phyloP scores from a whole-genome alignment of 2,888 invertebrate species.

The Antitype chi region DNA sequence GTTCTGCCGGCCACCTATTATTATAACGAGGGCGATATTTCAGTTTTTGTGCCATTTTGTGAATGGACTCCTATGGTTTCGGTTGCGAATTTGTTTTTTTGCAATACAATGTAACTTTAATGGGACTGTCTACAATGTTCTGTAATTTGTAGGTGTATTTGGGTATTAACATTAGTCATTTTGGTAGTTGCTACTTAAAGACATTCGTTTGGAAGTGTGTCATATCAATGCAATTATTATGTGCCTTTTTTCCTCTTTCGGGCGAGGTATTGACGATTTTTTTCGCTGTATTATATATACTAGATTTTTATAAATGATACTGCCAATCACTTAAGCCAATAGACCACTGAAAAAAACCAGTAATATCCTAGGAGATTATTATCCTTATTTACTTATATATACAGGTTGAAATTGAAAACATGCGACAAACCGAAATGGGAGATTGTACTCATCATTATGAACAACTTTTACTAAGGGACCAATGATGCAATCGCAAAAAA shows the following conservation, averaged over 20 bases:
- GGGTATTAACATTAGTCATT: constrained; percentile 59
- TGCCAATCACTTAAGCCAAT: no score
- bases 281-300: neutral
- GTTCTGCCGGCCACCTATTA: constrained; percentile 79
- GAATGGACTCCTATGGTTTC: constrained; percentile 80
- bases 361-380: neutral
- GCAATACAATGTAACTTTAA: constrained; percentile 68
- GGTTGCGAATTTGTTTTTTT: constrained; percentile 80
- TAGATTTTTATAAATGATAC: neutral
- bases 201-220: constrained; percentile 41
- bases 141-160: constrained; percentile 70
- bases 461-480: no score
- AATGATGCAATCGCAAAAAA: no score
- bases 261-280: neutral
- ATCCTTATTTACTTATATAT: no score
- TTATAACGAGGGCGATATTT: constrained; percentile 78
- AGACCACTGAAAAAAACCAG: neutral
- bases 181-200: constrained; percentile 54
- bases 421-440: no score
- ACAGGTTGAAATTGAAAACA: no score
- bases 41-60: constrained; percentile 84
- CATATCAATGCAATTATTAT: constrained; percentile 36
- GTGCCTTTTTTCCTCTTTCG: neutral
- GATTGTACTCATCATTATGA: no score
- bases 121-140: constrained; percentile 70